Evolutionary conservation across 1,140 invertebrate species (phyloP).

Genomic region (Lordiphosa stackelbergi): DNA sequence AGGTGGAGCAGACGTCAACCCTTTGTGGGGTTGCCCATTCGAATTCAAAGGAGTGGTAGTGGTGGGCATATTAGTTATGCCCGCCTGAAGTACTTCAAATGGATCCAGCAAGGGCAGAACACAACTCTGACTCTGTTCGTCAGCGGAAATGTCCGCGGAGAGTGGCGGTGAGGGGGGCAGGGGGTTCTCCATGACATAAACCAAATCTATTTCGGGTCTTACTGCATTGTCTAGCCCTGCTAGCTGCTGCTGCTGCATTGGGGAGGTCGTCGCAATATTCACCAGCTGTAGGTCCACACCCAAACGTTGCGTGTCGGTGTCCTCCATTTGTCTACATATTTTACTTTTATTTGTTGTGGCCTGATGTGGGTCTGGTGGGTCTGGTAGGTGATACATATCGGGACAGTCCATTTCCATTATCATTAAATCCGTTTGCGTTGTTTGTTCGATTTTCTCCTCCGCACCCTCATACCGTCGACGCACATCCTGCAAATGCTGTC

Average conservation of each 20-base stretch:
- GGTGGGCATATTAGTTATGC: constrained; percentile 3
- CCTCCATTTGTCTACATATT: constrained; percentile 7
- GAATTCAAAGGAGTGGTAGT: constrained; percentile 8
- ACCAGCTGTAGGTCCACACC: constrained; percentile 27
- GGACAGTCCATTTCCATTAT: constrained; percentile 48
- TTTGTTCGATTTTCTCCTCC: constrained; percentile 38
- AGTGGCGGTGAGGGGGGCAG: constrained; percentile 56
- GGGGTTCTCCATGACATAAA: constrained; percentile 67
- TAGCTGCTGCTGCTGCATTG: constrained; percentile 13
- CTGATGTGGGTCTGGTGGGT: constrained; percentile 3
- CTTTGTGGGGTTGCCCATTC: constrained; percentile 1
- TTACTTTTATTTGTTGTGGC: constrained; percentile 5
- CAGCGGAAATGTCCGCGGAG: constrained; percentile 46
- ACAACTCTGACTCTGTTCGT: constrained; percentile 30
- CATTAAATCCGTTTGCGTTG: constrained; percentile 56
- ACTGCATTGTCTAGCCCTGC: constrained; percentile 16
- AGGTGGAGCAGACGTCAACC: constrained; percentile 7
- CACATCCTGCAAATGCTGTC: constrained; percentile 61
- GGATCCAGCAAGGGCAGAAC: constrained; percentile 41
- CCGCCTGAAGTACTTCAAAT: constrained; percentile 42
- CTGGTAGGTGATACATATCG: constrained; percentile 28
- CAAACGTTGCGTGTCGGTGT: constrained; percentile 14
- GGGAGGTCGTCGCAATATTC: constrained; percentile 24
- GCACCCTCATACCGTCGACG: constrained; percentile 47
- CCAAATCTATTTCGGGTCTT: constrained; percentile 58